These are phyloP conservation scores for Pseudomyrmex cubaensis DNA, from an alignment of 1,140 invertebrate species.

Conservation along the genomic window DNA sequence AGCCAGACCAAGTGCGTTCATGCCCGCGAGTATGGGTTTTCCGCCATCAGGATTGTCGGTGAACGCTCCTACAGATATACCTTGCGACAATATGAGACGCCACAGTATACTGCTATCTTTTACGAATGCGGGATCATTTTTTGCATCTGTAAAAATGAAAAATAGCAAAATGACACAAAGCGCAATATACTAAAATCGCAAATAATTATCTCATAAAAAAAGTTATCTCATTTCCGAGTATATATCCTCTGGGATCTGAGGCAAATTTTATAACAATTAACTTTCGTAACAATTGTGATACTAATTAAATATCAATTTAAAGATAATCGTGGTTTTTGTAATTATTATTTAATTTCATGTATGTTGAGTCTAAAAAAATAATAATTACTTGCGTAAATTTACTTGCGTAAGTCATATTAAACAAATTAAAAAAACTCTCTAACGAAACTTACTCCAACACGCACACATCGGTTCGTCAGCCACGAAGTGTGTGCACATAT, in stretches of 20 bases:
- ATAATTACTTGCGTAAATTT: no score
- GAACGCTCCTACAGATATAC: slow-evolving; percentile 75
- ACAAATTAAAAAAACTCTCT: no score
- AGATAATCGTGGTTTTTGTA: no score
- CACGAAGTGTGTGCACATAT: slow-evolving; percentile 77
- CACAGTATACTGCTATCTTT: slow-evolving; percentile 68
- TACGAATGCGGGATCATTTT: slow-evolving; percentile 67
- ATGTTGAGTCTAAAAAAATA: no score
- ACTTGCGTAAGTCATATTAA: no score
- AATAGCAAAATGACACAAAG: not conserved
- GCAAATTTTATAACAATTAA: not conserved
- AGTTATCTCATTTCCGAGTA: no score
- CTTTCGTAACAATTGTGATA: not conserved
- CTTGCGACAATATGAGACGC: slow-evolving; percentile 68
- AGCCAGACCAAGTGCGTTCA: slow-evolving; percentile 70
- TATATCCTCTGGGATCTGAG: no score
- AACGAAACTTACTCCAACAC: slow-evolving; percentile 69
- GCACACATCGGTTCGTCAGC: slow-evolving; percentile 77
- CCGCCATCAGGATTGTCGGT: slow-evolving; percentile 65
- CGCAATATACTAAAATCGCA: not conserved
- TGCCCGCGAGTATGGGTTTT: slow-evolving; percentile 76
- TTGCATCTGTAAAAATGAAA: slow-evolving; percentile 68
- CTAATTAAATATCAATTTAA: no score
- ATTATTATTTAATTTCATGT: no score
- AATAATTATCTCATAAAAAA: not conserved